These are phyloP conservation scores for Lethocerus indicus DNA, from an alignment of 1,140 invertebrate genomes.

Conservation along the genomic window DNA sequence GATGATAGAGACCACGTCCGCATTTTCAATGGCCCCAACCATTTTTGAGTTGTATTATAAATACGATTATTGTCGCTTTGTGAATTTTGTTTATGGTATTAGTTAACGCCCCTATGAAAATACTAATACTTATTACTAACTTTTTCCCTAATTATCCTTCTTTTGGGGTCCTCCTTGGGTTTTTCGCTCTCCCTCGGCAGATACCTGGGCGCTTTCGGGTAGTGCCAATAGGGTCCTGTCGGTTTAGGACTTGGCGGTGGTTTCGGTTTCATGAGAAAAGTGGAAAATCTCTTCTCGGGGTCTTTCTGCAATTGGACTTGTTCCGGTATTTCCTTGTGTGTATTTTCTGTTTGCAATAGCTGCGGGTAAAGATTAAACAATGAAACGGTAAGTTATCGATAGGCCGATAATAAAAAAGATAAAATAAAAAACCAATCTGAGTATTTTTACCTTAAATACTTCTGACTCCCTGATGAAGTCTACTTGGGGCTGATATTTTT, in stretches of 20 bases:
- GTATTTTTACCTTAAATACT: conserved; percentile 31
- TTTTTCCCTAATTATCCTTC: no score
- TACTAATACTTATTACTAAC: no score
- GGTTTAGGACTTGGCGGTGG: conserved; percentile 13
- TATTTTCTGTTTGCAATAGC: conserved; percentile 20
- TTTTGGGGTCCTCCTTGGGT: not conserved
- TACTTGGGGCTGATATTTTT: conserved; percentile 42
- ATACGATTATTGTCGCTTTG: no score
- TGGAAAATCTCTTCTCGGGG: conserved; percentile 21
- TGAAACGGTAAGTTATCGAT: no score
- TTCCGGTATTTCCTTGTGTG: conserved; percentile 19
- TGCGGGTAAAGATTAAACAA: conserved; percentile 4
- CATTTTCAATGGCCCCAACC: no score
- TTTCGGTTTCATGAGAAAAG: conserved; percentile 18
- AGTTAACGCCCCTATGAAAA: no score
- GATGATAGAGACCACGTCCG: no score
- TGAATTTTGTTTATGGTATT: no score
- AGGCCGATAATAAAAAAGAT: conserved; percentile 1
- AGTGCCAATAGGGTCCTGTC: conserved; percentile 5
- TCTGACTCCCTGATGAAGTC: conserved; percentile 46
- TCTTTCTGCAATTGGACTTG: conserved; percentile 19
- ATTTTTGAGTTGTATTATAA: no score
- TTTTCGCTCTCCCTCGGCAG: conserved; percentile 3
- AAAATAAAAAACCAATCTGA: not conserved
- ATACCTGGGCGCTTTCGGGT: conserved; percentile 8